Percentiles rank a stretch among this genome's conserved stretches.
phyloP scores from a whole-genome alignment of 92 coral and sea anemone genomes.

The Pocillopora meandrina region DNA sequence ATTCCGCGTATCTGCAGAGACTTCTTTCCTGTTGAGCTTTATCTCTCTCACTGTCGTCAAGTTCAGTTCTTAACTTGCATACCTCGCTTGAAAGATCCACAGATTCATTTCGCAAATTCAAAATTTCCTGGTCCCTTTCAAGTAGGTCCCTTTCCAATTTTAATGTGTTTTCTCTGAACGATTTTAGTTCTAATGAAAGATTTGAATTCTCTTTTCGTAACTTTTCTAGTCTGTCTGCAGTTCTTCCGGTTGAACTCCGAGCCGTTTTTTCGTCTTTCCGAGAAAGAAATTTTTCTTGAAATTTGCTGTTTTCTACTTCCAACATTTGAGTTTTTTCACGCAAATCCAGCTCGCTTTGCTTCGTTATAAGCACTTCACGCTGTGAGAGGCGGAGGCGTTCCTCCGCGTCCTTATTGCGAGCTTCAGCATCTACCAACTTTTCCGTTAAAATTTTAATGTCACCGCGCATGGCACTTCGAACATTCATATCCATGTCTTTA shows the following conservation, averaged over 20 bases:
- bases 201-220: constrained; percentile 49
- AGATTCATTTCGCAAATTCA: constrained; percentile 73
- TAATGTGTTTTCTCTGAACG: constrained; percentile 63
- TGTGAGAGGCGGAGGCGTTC: constrained; percentile 56
- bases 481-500: constrained; percentile 38
- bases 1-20: constrained; percentile 39
- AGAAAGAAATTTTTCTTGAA: constrained; percentile 14
- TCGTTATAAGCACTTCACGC: constrained; percentile 50
- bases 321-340: constrained; percentile 50
- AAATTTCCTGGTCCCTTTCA: constrained; percentile 77
- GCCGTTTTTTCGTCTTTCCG: constrained; percentile 10
- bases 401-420: constrained; percentile 58
- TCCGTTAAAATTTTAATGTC: constrained; percentile 31
- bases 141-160: constrained; percentile 72
- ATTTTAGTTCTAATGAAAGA: constrained; percentile 55
- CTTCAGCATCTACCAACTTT: constrained; percentile 44
- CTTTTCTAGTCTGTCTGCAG: constrained; percentile 36
- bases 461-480: constrained; percentile 26
- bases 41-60: constrained; percentile 50
- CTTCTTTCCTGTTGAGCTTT: constrained; percentile 44
- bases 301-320: constrained; percentile 46
- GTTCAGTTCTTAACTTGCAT: constrained; percentile 69
- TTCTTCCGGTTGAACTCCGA: constrained; percentile 37
- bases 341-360: constrained; percentile 60
- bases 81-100: constrained; percentile 88